Evolutionary conservation across 2,797 vertebrate genomes (phyloP), one percentile per base, ranked within the genome.

Genomic region (Gobionotothen gibberifrons): DNA sequence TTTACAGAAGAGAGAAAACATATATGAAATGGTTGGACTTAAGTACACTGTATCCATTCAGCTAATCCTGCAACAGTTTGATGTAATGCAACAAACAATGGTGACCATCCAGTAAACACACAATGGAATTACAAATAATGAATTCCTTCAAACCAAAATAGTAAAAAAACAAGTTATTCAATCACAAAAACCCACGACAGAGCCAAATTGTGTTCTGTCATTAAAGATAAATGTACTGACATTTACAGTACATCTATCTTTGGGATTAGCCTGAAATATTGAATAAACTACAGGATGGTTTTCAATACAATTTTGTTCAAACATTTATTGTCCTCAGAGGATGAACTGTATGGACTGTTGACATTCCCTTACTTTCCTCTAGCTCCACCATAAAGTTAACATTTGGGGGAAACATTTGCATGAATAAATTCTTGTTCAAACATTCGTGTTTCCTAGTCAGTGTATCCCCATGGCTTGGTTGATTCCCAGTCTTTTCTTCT

Each of bases 21-120:
- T 48, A 82, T 48, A 82, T 80, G 29, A 78, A 74, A 66, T 57
- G 43, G 48, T 58, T 71, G n/a, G 78, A 84, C 47, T 55, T 56
- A 49, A 74, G 71, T 53, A 42, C 42, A 61, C 9, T 21, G 8
- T 22, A 40, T 69, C 74, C 14, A 3, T 68, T 65, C 46, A 69
- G 62, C 36, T 42, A 64, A 17, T 15, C 12, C 14, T 16, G 22
- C 60, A 65, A 43, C 59, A 49, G 63, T 70, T 72, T 54, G 36
- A 72, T 32, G 39, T 22, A 53, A 5, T 74, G 21, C 69, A 69
- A 63, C 44, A 68, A 78, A 77, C 62, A 69, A 76, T 57, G 22
- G 4, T 5, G 13, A 69, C 52, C 57, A 63, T 71, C 62, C 74
- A 74, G 56, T 63, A 52, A 54, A 70, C 4, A 2, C 48, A 40